Base-by-base conservation (phyloP, 2,797 vertebrate genomes). In the Centroberyx gerrardi region DNA sequence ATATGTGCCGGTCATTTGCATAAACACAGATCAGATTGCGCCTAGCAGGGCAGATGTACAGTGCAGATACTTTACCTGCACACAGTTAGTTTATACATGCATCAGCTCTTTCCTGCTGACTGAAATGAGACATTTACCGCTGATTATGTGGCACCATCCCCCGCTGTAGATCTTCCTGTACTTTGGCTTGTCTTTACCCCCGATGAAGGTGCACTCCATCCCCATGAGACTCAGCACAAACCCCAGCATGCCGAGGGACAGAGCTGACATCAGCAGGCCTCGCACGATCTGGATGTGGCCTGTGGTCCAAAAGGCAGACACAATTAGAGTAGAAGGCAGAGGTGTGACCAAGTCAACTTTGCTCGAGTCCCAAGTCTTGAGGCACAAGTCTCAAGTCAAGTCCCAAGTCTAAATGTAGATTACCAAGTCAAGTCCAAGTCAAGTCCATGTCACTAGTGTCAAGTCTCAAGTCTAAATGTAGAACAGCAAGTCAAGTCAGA, bases 201-300 rank as follows among this genome's bases (percentile, higher is more conserved):
- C 96, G 0, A 96, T 84, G 78, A 87, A 94, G 58, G 96, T 96
- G 83, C 96, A 96, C 68, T 96, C 95, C 95, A 96, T 96, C 0
- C 96, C 96, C 65, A 95, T 4, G 40, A 96, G 76, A 28, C 94
- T 92, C 66, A 96, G 92, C 7, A 96, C 87, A 40, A 96, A 95
- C 0, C 93, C 96, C 83, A 96, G 86, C 87, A 95, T 91, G 27
- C 96, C 96, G 28, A 94, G 8, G 12, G 82, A 84, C 8, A 96
- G 90, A 1, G 86, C 92, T 0, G 87, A 70, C 90, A 96, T 95
- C 67, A 96, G 87, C 78, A 96, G 90, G 64, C 88, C 96, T 7
- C 96, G 88, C 46, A 96, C 95, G 0, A 94, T 90, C 91, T 96
- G 96, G 71, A 96, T 80, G 76, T 91, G 14, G 40, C 89, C 95